Conservation (phyloP, 2,113 vertebrate species). For the Lagopus muta region DNA sequence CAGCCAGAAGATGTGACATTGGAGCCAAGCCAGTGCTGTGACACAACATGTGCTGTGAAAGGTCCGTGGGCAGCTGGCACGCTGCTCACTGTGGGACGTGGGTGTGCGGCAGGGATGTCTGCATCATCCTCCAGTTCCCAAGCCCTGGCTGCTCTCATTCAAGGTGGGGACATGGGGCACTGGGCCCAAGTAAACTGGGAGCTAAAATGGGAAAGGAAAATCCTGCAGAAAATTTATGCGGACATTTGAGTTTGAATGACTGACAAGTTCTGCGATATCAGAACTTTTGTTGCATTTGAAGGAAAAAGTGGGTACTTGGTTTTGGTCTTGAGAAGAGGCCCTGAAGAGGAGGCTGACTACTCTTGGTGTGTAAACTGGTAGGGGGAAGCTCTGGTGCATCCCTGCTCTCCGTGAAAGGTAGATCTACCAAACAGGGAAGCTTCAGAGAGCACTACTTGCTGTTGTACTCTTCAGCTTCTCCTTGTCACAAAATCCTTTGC, state of each 20-base stretch:
- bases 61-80: not conserved
- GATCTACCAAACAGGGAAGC: not conserved
- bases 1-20: constrained; percentile 17
- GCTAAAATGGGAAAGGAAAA: not conserved
- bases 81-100: not conserved
- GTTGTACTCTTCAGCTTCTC: not conserved
- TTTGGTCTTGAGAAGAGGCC: not conserved
- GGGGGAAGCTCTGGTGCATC: not conserved
- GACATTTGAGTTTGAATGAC: not conserved
- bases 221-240: not conserved
- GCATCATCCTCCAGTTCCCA: not conserved
- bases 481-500: not conserved
- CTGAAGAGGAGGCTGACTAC: not conserved
- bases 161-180: not conserved
- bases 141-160: not conserved
- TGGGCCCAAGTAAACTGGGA: not conserved
- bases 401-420: not conserved
- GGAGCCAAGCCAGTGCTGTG: not conserved
- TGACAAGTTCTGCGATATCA: not conserved
- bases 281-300: not conserved
- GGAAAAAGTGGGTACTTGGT: not conserved
- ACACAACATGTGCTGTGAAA: not conserved
- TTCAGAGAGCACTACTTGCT: not conserved
- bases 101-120: not conserved
- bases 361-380: not conserved